Base-by-base conservation (phyloP, 2,797 vertebrate genomes). In the Hypotaenidia okinawae region DNA sequence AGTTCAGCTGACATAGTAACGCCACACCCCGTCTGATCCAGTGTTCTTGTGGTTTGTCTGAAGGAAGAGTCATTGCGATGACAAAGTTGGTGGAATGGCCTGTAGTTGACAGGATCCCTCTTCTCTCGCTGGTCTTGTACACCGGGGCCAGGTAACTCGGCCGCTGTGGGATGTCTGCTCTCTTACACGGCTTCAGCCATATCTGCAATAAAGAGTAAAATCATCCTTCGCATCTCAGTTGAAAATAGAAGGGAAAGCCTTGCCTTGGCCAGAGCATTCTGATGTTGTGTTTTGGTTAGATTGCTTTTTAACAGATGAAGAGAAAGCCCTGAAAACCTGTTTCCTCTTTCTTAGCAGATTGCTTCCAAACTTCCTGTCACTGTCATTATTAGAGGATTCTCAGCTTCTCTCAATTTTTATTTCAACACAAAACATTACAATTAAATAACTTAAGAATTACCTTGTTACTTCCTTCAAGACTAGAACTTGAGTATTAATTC, bases 61-160 rank as follows among this genome's bases (percentile, higher is more conserved):
- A 98, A 91, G 98, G 97, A 15, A 99, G 98, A 15, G 97, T 98
- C 98, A 99, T 98, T 67, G 98, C 97, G 3, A 99, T 98, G 66
- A 99, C 98, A 3, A 98, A 99, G 79, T 98, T 99, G 51, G 98
- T 99, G 72, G 98, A 99, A 73, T 99, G 98, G 21, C 98, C 98
- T 0, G 98, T 99, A 52, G 99, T 99, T 74, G 99, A 99, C 74
- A 99, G 92, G 1, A 98, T 98, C 17, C 99, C 99, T 18, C 98
- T 98, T 54, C 99, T 98, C 97, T 99, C 98, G 1, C 98, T 98
- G 28, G 98, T 99, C 96, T 99, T 99, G 92, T 99, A 99, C 80
- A 99, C 80, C 0, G 98, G 99, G 18, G 95, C 97, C n/a, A 98
- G 8, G 23, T 99, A 99, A 67, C 98, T 98, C 25, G 98, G 98